Base-by-base conservation (phyloP, 2,888 invertebrate species). In the Ypsolopha sequella region DNA sequence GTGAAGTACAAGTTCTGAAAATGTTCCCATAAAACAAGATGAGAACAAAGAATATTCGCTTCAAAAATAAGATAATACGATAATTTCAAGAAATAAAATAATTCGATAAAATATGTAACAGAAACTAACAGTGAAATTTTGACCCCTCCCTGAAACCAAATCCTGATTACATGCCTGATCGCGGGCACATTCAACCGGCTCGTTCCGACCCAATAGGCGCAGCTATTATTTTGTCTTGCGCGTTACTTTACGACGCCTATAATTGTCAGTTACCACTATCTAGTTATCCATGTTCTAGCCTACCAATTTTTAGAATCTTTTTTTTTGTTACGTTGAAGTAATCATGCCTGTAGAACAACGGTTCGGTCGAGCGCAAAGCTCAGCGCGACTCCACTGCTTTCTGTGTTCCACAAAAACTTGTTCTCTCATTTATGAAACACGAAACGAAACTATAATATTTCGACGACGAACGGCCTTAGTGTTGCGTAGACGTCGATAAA, bases 341-440 rank as follows among this genome's bases (percentile, higher is more conserved):
- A 24, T 24, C 24, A 24, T 24, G 24, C 24, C 36, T 48, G 10
- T 34, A n/a, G 9, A 10, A 9, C 33, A 2, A 34, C 34, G 33
- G 33, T 6, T 7, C 9, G 10, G 14, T 8, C 38, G 36, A 33
- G 14, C 51, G 33, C 33, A 34, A 41, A 38, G 13, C 8, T 34
- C 7, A n/a, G 36, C 41, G 10, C 79, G 62, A 66, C 81, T 85
- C 82, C 73, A 76, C 66, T 41, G 66, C 62, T 52, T 54, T 57
- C 65, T 53, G 58, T 68, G 70, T 64, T 62, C 76, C 65, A 73
- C 74, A 67, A 74, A 76, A 82, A 82, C 80, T 68, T 71, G 82
- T 84, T 80, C 68, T 62, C 76, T 80, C 80, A 80, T 48, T 84
- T 84, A 84, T 81, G 82, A 81, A 84, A 84, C 74, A 76, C 77